A percentile compares a stretch with the other conserved stretches of the same genome.
Conservation (phyloP, 1,140 invertebrate species). For the Latrodectus geometricus region DNA sequence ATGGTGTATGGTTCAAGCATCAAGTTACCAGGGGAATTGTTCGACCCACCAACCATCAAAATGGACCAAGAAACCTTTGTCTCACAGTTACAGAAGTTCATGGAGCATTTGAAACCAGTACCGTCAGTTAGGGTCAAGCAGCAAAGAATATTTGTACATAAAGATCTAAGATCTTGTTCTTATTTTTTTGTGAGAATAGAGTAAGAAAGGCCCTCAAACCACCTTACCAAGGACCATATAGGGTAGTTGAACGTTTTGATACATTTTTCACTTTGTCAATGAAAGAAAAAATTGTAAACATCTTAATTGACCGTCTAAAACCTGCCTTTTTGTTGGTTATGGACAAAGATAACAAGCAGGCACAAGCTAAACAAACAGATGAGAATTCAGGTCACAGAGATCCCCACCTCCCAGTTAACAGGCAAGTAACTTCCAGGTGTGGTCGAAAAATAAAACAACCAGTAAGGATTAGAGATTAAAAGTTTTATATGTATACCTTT, state of each 20-base stretch:
- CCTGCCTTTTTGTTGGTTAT: background rate
- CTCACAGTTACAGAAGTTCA: background rate
- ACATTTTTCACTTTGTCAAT: background rate
- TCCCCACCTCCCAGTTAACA: too few species aligned
- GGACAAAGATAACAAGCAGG: background rate
- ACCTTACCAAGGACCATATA: too few species aligned
- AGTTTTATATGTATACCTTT: too few species aligned
- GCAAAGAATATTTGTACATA: background rate
- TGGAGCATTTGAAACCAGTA: background rate
- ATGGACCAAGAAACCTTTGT: conserved; percentile 4
- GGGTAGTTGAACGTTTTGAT: background rate
- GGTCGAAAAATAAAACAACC: too few species aligned
- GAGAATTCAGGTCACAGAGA: too few species aligned
- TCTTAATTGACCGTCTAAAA: background rate
- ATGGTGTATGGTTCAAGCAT: background rate
- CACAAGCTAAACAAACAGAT: background rate
- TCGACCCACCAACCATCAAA: background rate
- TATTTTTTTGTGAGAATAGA: background rate
- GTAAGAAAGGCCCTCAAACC: background rate
- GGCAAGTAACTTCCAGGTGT: too few species aligned
- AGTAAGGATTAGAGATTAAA: too few species aligned
- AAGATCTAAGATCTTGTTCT: background rate
- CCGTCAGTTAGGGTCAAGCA: background rate
- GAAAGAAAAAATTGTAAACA: conserved; percentile 7
- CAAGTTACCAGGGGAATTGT: background rate